Evolutionary conservation across 2,797 vertebrate species (phyloP), one percentile per base, ranked within the genome.

Genomic region (Lepidocolaptes lacrymiger): DNA sequence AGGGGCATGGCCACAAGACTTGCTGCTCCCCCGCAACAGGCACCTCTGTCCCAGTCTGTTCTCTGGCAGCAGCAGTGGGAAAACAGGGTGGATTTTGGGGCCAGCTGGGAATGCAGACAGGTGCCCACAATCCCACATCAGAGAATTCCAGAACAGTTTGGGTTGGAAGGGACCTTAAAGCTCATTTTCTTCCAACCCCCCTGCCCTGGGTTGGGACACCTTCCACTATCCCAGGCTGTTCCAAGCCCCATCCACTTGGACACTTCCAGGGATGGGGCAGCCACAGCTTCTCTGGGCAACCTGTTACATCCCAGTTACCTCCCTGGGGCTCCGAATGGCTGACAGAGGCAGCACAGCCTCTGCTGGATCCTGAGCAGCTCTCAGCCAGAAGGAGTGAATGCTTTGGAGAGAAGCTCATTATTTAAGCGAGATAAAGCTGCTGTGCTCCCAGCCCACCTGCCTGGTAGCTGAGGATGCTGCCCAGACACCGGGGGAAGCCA

Each of bases 291-390:
- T 26, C 62, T 3, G 2, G 21, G 27, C 34, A 28, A 2, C 61
- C 27, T 3, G 37, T 24, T 3, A 1, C 22, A 30, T 6, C 3
- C 66, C 69, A 1, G 49, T 8, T 1, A 9, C 43, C 39, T 4
- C 36, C 73, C 30, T 0, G 1, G 11, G 43, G 78, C 72, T 73
- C 39, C 3, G 4, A 12, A 10, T 0, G 39, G 52, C 63, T 0
- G 2, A 2, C 30, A 10, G 5, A 3, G 21, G 73, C 80, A 30
- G 48, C 41, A 2, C 56, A 1, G 69, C 66, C 39, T 10, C 54
- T 4, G 27, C 34, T 28, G 1, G 0, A 7, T 2, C 21, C 76
- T 6, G 36, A 63, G 23, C 52, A 27, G 62, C 90, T 56, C 83
- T 12, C 2, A 0, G 14, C n/a, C 67, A 21, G 13, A 8, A 67